These are phyloP conservation scores for Pyrocoelia pectoralis DNA, from an alignment of 2,888 invertebrate species.

Conservation along the genomic window DNA sequence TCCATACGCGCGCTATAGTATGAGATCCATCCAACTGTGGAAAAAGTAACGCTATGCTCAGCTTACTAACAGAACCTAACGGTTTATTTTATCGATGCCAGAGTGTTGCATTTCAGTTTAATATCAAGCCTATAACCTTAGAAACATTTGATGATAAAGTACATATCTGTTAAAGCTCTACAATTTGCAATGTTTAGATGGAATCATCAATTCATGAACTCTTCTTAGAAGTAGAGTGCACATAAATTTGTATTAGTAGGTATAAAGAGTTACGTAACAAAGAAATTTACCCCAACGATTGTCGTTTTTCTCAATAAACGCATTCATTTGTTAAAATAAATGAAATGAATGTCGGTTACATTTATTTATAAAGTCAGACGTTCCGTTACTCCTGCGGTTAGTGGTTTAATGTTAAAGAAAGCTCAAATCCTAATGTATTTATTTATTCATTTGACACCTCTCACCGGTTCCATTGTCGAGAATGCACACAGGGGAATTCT, in stretches of 20 bases:
- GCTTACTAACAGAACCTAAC: too few species aligned
- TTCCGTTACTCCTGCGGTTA: background rate
- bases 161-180: too few species aligned
- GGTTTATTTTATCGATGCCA: too few species aligned
- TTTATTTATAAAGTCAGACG: background rate
- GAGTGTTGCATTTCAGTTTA: too few species aligned
- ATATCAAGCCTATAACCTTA: too few species aligned
- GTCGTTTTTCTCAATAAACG: background rate
- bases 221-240: too few species aligned
- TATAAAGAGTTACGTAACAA: background rate
- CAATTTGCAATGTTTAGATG: too few species aligned
- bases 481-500: constrained; percentile 44
- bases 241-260: background rate
- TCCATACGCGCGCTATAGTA: too few species aligned
- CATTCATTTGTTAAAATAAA: background rate
- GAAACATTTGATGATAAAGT: too few species aligned
- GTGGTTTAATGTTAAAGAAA: constrained; percentile 15
- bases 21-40: too few species aligned
- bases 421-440: constrained; percentile 31
- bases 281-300: background rate
- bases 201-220: too few species aligned
- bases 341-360: background rate
- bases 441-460: constrained; percentile 33
- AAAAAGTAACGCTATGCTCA: too few species aligned
- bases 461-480: constrained; percentile 37